These are phyloP conservation scores for Lindbergichthys nudifrons DNA, from an alignment of 2,797 vertebrate genomes.

Conservation along the genomic window DNA sequence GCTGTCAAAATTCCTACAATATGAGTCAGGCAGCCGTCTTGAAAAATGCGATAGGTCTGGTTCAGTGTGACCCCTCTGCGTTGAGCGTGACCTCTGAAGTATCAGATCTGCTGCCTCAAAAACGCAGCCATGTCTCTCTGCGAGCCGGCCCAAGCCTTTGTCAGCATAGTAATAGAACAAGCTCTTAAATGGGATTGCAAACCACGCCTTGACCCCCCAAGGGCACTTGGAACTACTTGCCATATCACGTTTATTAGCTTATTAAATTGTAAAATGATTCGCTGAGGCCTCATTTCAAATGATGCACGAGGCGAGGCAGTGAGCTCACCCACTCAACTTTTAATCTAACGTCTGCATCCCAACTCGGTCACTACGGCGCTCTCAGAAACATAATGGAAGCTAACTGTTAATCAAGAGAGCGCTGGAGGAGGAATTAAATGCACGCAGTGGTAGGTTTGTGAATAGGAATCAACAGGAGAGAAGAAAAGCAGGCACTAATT, in stretches of 20 bases:
- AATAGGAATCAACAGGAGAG: conserved; percentile 60
- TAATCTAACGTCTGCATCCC: conserved; percentile 65
- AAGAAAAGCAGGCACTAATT: conserved; percentile 72
- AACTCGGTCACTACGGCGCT: conserved; percentile 55
- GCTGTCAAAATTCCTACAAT: conserved; percentile 30
- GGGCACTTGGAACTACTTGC: conserved; percentile 69
- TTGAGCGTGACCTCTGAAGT: conserved; percentile 46
- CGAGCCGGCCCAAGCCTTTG: conserved; percentile 48
- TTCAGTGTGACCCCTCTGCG: conserved; percentile 44
- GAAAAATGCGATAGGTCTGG: conserved; percentile 40
- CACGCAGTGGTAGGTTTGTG: conserved; percentile 45
- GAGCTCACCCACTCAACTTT: conserved; percentile 70
- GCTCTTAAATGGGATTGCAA: conserved; percentile 75
- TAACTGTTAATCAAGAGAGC: conserved; percentile 61
- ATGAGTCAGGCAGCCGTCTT: conserved; percentile 13
- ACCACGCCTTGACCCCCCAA: conserved; percentile 67
- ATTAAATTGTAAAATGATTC: conserved; percentile 78
- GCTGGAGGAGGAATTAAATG: conserved; percentile 63
- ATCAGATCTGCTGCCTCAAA: conserved; percentile 42
- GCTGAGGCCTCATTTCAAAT: conserved; percentile 63
- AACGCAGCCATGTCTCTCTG: conserved; percentile 43
- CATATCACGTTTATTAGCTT: conserved; percentile 78
- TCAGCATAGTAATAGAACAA: conserved; percentile 70
- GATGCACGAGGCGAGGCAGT: conserved; percentile 37
- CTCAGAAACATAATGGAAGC: conserved; percentile 66